Percentiles rank a stretch among this genome's conserved stretches.
Conservation (phyloP, 2,797 vertebrate genomes). For the Hybognathus amarus region DNA sequence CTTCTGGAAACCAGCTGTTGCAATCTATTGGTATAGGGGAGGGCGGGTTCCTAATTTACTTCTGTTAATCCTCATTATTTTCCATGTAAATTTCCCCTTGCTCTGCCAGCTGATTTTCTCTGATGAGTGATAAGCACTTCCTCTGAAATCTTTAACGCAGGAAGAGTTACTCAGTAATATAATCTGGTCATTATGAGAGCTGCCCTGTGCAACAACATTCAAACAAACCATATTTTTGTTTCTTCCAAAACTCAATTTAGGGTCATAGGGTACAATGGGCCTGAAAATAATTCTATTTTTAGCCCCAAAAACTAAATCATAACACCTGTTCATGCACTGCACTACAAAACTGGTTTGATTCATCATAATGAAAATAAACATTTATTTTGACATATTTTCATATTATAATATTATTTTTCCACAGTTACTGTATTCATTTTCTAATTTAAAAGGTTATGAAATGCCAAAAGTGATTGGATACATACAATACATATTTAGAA, state of each 20-base stretch:
- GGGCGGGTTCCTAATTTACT: too few relatives aligned
- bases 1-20: too few relatives aligned
- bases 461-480: background rate
- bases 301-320: fast-evolving
- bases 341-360: background rate
- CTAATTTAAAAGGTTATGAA: background rate
- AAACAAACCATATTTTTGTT: background rate
- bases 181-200: constrained; percentile 21
- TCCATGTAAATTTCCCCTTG: constrained; percentile 39
- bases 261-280: background rate
- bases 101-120: constrained; percentile 46
- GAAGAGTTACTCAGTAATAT: constrained; percentile 59
- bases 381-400: too few relatives aligned
- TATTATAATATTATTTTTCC: too few relatives aligned
- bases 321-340: background rate
- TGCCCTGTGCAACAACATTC: background rate
- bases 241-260: background rate
- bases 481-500: too few relatives aligned
- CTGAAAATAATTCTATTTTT: too few relatives aligned
- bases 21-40: too few relatives aligned
- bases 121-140: constrained; percentile 63
- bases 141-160: constrained; percentile 17
- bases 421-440: too few relatives aligned
- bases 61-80: constrained; percentile 29
- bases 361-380: background rate